Percentiles rank a stretch among this genome's conserved stretches.
These are phyloP conservation scores for Strongylocentrotus purpuratus DNA, from an alignment of 35 echinoderm and acorn worm species.

Conservation along the genomic window DNA sequence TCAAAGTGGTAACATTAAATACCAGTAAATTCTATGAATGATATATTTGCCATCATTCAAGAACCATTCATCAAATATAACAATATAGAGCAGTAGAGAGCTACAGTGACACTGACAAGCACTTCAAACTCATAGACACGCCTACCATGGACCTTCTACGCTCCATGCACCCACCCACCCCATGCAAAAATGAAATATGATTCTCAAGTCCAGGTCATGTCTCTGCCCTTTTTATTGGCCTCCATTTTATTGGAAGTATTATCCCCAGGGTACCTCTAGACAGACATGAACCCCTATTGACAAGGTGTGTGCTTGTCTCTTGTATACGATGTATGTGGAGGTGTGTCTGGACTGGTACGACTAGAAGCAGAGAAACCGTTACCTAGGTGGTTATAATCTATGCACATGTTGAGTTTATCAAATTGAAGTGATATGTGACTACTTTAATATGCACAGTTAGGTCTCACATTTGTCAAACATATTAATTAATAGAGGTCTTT, in stretches of 20 bases:
- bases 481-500: neutral
- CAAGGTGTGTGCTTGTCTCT: neutral
- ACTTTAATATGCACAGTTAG: neutral
- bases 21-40: too few species aligned
- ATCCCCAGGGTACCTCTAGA: neutral
- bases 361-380: neutral
- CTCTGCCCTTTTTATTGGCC: neutral
- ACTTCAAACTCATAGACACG: neutral
- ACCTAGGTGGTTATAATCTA: too few species aligned
- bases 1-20: neutral
- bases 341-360: neutral
- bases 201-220: neutral
- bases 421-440: neutral
- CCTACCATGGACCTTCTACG: neutral
- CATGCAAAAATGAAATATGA: constrained; percentile 1
- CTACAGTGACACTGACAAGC: neutral
- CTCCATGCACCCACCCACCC: neutral
- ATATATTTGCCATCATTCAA: too few species aligned
- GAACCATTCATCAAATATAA: neutral
- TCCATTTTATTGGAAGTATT: constrained; percentile 12
- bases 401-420: neutral
- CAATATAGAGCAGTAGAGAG: neutral
- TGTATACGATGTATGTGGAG: neutral
- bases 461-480: neutral
- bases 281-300: neutral